Conservation (phyloP, 2,113 vertebrate genomes). For the Rattus rattus region DNA sequence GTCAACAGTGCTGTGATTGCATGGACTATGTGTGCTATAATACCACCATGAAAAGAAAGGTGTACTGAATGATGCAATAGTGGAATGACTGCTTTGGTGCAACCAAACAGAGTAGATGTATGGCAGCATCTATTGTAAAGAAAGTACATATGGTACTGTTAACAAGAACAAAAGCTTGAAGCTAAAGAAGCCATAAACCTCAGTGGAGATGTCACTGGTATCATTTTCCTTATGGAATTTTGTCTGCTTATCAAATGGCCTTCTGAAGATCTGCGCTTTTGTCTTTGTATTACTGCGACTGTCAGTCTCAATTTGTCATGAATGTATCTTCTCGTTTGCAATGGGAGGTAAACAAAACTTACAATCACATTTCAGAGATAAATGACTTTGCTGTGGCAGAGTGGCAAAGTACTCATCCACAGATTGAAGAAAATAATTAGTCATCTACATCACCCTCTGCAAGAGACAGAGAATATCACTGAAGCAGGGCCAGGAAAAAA, state of each 20-base stretch:
- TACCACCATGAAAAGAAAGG: no score
- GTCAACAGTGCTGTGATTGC: no score
- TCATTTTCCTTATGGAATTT: not conserved
- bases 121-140: not conserved
- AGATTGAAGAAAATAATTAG: not conserved
- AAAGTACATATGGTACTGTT: not conserved
- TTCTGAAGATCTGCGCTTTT: not conserved
- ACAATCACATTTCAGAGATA: not conserved
- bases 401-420: not conserved
- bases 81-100: not conserved
- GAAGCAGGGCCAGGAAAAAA: not conserved
- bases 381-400: not conserved
- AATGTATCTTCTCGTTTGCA: not conserved
- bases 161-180: not conserved
- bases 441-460: not conserved
- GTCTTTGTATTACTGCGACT: not conserved
- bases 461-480: no score
- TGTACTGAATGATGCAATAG: not conserved
- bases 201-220: no score
- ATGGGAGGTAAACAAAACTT: not conserved
- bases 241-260: not conserved
- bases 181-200: not conserved
- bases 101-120: not conserved
- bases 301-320: not conserved
- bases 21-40: not conserved